Conservation (phyloP, 2,888 invertebrate species). For the Elysia crispata region DNA sequence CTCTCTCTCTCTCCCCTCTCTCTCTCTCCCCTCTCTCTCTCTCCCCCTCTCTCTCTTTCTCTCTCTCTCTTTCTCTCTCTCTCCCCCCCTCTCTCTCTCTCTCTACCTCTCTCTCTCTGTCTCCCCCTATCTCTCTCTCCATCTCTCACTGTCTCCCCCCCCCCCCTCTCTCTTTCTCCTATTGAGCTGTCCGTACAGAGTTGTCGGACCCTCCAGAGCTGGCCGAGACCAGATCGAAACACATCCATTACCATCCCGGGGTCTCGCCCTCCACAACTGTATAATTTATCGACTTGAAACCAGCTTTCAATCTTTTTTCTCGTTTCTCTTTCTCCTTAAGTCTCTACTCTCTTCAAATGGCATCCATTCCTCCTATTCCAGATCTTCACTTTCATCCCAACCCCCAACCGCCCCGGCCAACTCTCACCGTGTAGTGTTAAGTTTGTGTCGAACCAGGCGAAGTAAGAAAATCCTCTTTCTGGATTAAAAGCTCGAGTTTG, state of each 20-base stretch:
- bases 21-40: conserved; percentile 33
- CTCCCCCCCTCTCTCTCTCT: too few relatives aligned
- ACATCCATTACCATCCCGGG: background rate
- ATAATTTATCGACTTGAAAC: background rate
- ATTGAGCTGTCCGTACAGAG: too few relatives aligned
- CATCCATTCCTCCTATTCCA: background rate
- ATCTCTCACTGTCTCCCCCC: too few relatives aligned
- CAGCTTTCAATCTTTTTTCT: background rate
- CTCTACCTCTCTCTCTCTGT: too few relatives aligned
- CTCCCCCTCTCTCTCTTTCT: conserved; percentile 5
- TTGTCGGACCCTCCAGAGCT: conserved; percentile 24
- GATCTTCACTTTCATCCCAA: background rate
- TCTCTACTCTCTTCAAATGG: background rate
- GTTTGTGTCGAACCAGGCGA: too few relatives aligned
- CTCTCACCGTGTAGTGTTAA: background rate
- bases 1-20: conserved; percentile 37
- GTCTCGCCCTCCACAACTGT: conserved; percentile 12
- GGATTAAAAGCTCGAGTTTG: too few relatives aligned
- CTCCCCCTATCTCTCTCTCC: too few relatives aligned
- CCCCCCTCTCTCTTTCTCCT: too few relatives aligned
- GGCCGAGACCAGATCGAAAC: background rate
- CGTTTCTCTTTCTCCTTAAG: background rate
- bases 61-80: too few relatives aligned
- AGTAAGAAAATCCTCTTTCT: too few relatives aligned
- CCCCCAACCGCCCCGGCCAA: background rate